Base-by-base conservation (phyloP, 2,797 vertebrate genomes). In the Sebastiscus tertius region DNA sequence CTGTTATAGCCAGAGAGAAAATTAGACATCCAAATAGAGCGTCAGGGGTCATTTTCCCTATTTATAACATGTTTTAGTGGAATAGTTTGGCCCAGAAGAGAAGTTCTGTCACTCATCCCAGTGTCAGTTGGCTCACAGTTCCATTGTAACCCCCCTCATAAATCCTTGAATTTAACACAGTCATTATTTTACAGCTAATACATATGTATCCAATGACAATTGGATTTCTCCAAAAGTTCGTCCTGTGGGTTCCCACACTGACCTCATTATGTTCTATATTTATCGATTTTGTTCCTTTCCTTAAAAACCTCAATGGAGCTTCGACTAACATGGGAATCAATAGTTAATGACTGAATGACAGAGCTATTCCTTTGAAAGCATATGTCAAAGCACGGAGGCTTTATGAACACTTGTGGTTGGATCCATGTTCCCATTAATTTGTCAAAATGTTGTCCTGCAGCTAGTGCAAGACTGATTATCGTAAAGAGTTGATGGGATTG, bases 1-100 rank as follows among this genome's bases (percentile, higher is more conserved):
- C 31, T 85, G 59, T 70, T 86, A 78, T 84, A 63, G 85, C 72
- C 85, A 65, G 68, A 83, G 72, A 81, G 39, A 55, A 69, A 75
- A 75, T 16, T 34, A 65, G 27, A 68, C 36, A 20, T 80, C 69
- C 39, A 80, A 63, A 75, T 29, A 27, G 39, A 58, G 9, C 81
- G 68, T 27, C 60, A 33, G 62, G 68, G 79, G 66, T 31, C n/a
- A 10, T 80, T 65, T 64, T 11, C 49, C 49, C 26, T 69, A 75
- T 77, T 77, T 81, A 64, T 36, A 56, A 11, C 36, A 20, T 72
- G 42, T 74, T 76, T 77, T 62, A 62, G 49, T 59, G 36, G 49
- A 88, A 69, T 36, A 64, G 60, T 77, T 80, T 77, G 13, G 2
- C 27, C n/a, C 65, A 69, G 39, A 77, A 36, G 34, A 52, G 67